Conservation (phyloP, 2,797 vertebrate species). For the Cyclura pinguis region DNA sequence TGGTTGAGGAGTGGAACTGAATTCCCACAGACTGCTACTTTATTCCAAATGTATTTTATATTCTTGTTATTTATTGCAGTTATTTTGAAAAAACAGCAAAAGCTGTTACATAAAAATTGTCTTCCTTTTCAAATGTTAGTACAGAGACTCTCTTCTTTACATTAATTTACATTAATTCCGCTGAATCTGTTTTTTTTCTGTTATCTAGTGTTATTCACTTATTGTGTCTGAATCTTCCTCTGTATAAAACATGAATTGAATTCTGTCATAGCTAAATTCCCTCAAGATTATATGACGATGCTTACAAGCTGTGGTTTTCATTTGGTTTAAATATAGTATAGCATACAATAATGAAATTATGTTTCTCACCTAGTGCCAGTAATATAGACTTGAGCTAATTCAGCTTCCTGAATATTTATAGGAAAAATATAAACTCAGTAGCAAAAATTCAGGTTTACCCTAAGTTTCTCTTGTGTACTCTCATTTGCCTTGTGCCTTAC, state of each 20-base stretch:
- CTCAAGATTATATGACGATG: neutral
- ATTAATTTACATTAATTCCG: neutral
- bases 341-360: neutral
- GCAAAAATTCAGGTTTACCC: neutral
- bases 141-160: neutral
- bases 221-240: neutral
- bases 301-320: constrained; percentile 32
- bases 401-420: neutral
- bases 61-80: neutral
- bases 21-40: neutral
- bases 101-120: neutral
- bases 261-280: constrained; percentile 16
- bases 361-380: neutral
- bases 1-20: neutral
- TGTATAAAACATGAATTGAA: neutral
- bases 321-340: constrained; percentile 31
- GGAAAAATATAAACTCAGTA: neutral
- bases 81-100: neutral
- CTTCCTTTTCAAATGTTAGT: neutral
- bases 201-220: neutral
- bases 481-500: neutral
- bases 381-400: neutral
- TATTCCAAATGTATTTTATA: neutral
- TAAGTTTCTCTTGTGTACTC: neutral
- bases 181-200: neutral